Evolutionary conservation across 1,140 invertebrate species (phyloP).

Genomic region (Psilanteris sp.): DNA sequence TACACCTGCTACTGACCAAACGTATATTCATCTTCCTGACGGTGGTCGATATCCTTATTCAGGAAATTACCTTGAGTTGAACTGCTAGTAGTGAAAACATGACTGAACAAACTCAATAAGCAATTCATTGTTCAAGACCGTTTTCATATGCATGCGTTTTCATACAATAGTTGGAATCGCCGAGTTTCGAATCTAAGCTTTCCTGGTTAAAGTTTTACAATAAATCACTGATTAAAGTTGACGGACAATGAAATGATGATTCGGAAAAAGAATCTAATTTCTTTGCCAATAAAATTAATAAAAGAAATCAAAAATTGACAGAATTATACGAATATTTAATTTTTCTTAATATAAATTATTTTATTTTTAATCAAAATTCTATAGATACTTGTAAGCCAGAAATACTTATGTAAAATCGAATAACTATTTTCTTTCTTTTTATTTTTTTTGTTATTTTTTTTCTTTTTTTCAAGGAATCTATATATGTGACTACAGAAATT

Average conservation of each 20-base stretch:
- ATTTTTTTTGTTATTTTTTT: too few relatives aligned
- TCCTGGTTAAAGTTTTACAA: conserved; percentile 6
- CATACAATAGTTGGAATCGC: conserved; percentile 4
- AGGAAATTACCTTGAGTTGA: conserved; percentile 69
- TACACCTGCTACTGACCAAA: conserved; percentile 70
- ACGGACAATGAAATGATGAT: neutral
- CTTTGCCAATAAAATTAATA: too few relatives aligned
- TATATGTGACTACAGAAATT: too few relatives aligned
- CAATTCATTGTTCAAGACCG: conserved; percentile 39
- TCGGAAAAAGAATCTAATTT: too few relatives aligned
- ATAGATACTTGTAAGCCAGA: too few relatives aligned
- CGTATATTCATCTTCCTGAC: conserved; percentile 58
- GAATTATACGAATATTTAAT: too few relatives aligned
- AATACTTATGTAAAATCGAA: too few relatives aligned
- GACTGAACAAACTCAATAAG: conserved; percentile 60
- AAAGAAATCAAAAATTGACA: too few relatives aligned
- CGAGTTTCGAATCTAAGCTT: conserved; percentile 3
- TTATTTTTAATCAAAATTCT: too few relatives aligned
- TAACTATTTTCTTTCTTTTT: too few relatives aligned
- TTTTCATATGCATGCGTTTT: conserved; percentile 21
- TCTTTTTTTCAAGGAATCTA: too few relatives aligned
- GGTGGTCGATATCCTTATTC: conserved; percentile 58
- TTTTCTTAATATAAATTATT: too few relatives aligned
- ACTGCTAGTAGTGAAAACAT: conserved; percentile 64
- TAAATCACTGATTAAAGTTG: neutral